Evolutionary conservation across 1,140 invertebrate species (phyloP).

Genomic region (Nixonia krombeini): DNA sequence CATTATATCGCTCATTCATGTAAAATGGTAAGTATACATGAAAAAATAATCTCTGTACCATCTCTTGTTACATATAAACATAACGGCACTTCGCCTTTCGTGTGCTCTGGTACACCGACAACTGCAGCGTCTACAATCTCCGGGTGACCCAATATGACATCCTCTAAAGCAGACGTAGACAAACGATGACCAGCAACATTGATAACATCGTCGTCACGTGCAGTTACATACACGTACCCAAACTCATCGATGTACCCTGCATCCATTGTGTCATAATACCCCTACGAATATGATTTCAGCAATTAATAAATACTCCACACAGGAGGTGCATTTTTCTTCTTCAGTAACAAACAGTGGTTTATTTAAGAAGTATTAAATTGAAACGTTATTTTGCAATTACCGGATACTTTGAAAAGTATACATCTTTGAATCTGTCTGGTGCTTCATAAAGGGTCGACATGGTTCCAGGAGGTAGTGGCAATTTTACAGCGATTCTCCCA

Average conservation of each 20-base stretch:
- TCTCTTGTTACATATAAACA: slow-evolving; percentile 84
- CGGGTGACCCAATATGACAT: slow-evolving; percentile 87
- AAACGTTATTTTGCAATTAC: slow-evolving; percentile 71
- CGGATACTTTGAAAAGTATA: slow-evolving; percentile 86
- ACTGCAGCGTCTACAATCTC: slow-evolving; percentile 89
- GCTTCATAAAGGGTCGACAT: slow-evolving; percentile 87
- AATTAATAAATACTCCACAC: too few species aligned
- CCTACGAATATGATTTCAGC: too few species aligned
- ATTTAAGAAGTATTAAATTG: too few species aligned
- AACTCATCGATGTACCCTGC: slow-evolving; percentile 88
- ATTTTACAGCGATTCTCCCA: slow-evolving; percentile 86
- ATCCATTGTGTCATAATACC: slow-evolving; percentile 97
- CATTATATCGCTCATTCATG: background rate
- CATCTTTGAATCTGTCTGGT: slow-evolving; percentile 84
- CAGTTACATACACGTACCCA: slow-evolving; percentile 90
- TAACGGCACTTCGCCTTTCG: slow-evolving; percentile 91
- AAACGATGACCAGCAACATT: slow-evolving; percentile 94
- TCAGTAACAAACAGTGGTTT: too few species aligned
- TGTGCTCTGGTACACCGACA: slow-evolving; percentile 88
- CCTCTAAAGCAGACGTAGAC: slow-evolving; percentile 89
- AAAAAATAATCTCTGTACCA: too few species aligned
- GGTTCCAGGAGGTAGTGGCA: slow-evolving; percentile 90
- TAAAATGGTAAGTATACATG: background rate
- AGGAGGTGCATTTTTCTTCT: too few species aligned
- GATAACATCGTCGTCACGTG: slow-evolving; percentile 95